phyloP scores from a whole-genome alignment of 2,888 invertebrate species.

The Beris chalybata region DNA sequence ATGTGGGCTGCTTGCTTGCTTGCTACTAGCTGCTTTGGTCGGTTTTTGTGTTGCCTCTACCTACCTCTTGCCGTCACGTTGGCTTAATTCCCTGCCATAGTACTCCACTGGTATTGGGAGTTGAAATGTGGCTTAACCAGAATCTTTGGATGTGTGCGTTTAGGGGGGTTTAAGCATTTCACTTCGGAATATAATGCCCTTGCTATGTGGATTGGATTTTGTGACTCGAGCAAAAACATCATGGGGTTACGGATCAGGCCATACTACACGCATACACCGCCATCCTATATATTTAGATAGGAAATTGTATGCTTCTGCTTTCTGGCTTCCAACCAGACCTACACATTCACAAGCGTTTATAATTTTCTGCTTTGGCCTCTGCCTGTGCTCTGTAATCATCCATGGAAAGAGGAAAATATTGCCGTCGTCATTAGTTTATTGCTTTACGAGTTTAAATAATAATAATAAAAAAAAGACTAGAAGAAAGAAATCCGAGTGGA shows the following conservation, averaged over 20 bases:
- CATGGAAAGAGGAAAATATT: slow-evolving; percentile 20
- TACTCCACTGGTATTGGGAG: slow-evolving; percentile 15
- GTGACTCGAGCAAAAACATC: slow-evolving; percentile 17
- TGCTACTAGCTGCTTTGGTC: not conserved
- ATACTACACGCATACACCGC: no score
- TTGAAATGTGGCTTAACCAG: slow-evolving; percentile 29
- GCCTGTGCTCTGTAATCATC: slow-evolving; percentile 15
- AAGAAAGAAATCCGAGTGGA: no score
- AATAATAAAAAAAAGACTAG: not conserved
- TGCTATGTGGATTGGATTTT: slow-evolving; percentile 22
- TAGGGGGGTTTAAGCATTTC: slow-evolving; percentile 17
- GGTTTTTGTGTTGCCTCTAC: slow-evolving; percentile 10
- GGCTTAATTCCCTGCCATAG: slow-evolving; percentile 22
- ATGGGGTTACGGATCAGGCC: slow-evolving; percentile 22
- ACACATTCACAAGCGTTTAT: not conserved
- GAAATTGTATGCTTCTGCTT: no score
- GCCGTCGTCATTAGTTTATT: slow-evolving; percentile 31
- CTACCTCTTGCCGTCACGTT: slow-evolving; percentile 7
- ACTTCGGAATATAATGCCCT: slow-evolving; percentile 3
- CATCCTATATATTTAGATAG: slow-evolving; percentile 4
- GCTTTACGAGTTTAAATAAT: slow-evolving; percentile 29
- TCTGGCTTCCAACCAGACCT: not conserved
- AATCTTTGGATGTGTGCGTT: slow-evolving; percentile 19
- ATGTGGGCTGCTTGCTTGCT: no score
- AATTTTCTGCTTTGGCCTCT: slow-evolving; percentile 11